Evolutionary conservation across 2,113 vertebrate species (phyloP), one percentile per base, ranked within the genome.

Genomic region (Pristiophorus japonicus): DNA sequence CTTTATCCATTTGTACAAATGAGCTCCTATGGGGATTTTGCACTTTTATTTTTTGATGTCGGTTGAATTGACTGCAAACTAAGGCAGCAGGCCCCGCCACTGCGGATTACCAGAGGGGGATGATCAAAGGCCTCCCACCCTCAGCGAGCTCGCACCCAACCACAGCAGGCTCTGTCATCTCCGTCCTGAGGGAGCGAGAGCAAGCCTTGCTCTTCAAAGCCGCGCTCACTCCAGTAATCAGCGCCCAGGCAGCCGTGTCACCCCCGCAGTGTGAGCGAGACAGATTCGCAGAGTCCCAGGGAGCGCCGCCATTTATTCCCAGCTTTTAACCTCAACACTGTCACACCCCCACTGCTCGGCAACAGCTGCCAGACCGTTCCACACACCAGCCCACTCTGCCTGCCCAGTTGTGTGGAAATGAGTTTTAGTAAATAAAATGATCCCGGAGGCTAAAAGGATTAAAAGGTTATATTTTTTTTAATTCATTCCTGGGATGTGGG

Each of bases 1-100:
- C 10, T 90, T 90, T 90, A 90, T 34, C 87, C 10, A 90, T 18
- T 62, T 90, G 62, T 55, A 90, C 51, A 90, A 90, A 90, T n/a
- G 51, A 90, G 51, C 51, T 90, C 87, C 55, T 90, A 11, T 5
- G 51, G 87, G 87, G 55, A 62, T n/a, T n/a, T n/a, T 90, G 4
- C 2, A 55, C 55, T 55, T 59, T 34, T 55, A 62, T 22, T 84
- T 91, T 63, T 91, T 63, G 34, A 91, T 20, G 88, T 38, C 30
- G 12, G 55, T 91, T n/a, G 55, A 62, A 8, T 63, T n/a, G 34
- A 62, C 88, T 38, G 4, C 3, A n/a, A 34, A 18, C 55, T 7
- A 7, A 18, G 55, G 88, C 88, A 91, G 88, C 30, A 59, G 88
- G 55, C 30, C 55, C 6, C 34, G 55, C 12, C 88, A 38, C 55